A percentile compares a stretch with the other conserved stretches of the same genome.
Conservation (phyloP, 2,797 vertebrate species). For the Tachyglossus aculeatus region DNA sequence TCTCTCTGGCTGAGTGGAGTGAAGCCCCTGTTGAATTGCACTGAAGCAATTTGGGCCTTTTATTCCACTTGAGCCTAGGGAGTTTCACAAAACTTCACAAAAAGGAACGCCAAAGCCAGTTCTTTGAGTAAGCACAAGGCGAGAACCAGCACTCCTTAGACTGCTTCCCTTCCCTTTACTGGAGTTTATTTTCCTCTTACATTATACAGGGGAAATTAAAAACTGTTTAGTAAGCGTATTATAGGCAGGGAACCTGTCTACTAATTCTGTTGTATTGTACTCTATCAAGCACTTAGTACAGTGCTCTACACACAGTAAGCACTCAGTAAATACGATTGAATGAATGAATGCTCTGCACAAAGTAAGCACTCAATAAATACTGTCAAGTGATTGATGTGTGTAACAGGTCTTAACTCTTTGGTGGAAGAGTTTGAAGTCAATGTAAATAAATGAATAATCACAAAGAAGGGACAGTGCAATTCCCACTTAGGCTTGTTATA, state of each 20-base stretch:
- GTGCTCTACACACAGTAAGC: too few species aligned
- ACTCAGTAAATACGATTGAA: too few species aligned
- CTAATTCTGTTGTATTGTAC: too few species aligned
- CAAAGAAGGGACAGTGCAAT: too few species aligned
- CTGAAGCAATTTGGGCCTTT: slow-evolving; percentile 38
- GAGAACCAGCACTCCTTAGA: neutral
- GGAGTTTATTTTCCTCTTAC: neutral
- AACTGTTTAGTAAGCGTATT: slow-evolving; percentile 28
- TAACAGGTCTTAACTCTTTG: neutral
- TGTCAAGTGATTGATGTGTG: neutral
- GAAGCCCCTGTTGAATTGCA: slow-evolving; percentile 24
- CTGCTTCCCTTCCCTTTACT: slow-evolving; percentile 4
- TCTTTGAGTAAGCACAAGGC: slow-evolving; percentile 9
- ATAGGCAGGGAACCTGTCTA: too few species aligned
- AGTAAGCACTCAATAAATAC: too few species aligned
- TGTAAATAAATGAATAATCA: slow-evolving; percentile 20
- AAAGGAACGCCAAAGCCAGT: slow-evolving; percentile 5
- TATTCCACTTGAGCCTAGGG: slow-evolving; percentile 27
- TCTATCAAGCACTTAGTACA: too few species aligned
- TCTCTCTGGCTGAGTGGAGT: neutral
- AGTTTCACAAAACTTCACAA: slow-evolving; percentile 32
- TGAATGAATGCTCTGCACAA: too few species aligned
- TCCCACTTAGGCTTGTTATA: too few species aligned
- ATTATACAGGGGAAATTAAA: slow-evolving; percentile 19
- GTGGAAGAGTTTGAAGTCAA: neutral